These are phyloP conservation scores for Cantharis flavilabris DNA, from an alignment of 2,888 invertebrate species.

Conservation along the genomic window DNA sequence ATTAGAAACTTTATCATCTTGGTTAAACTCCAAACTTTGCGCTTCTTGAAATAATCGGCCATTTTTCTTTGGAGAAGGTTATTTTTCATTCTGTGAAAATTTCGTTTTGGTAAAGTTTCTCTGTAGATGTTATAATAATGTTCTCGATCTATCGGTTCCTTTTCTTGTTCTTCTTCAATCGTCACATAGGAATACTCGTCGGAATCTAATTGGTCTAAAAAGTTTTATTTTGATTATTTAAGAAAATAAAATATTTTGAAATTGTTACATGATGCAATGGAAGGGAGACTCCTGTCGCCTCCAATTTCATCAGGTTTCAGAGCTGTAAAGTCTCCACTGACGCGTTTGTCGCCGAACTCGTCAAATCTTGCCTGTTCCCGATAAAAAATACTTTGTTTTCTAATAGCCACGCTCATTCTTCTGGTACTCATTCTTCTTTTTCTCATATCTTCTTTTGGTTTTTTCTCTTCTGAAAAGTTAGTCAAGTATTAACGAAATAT, in stretches of 20 bases:
- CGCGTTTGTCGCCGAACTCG: background rate
- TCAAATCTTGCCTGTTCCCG: background rate
- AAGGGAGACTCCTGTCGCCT: background rate
- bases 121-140: constrained; percentile 25
- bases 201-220: background rate
- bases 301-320: background rate
- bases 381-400: constrained; percentile 23
- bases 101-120: constrained; percentile 21
- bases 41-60: constrained; percentile 46
- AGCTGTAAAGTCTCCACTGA: constrained; percentile 13
- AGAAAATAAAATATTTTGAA: background rate
- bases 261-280: background rate
- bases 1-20: background rate
- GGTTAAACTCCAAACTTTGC: constrained; percentile 33
- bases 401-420: background rate
- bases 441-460: constrained; percentile 3
- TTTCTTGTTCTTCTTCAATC: background rate
- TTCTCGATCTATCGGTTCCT: constrained; percentile 24
- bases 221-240: background rate
- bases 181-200: background rate
- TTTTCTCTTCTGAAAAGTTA: background rate
- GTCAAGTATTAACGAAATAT: background rate
- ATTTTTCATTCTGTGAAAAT: constrained; percentile 37
- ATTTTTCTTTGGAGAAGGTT: constrained; percentile 47
- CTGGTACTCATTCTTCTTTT: constrained; percentile 4